Evolutionary conservation across 2,888 invertebrate genomes (phyloP).

Genomic region (Salticus scenicus): DNA sequence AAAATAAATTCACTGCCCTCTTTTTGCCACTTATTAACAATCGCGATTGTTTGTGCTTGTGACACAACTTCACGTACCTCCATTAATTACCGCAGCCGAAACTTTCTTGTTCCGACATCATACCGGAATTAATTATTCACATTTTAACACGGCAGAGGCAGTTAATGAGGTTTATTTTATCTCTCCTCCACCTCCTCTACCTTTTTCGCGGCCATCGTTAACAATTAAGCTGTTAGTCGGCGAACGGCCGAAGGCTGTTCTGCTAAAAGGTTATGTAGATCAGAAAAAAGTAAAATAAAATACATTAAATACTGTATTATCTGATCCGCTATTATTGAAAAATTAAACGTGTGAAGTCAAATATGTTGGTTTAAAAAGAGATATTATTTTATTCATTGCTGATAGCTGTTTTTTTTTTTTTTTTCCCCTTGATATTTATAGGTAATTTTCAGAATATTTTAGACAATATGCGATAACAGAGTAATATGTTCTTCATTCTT

Average conservation of each 20-base stretch:
- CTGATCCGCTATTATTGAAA: neutral
- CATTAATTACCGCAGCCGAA: slow-evolving; percentile 40
- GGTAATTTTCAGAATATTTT: too few species aligned
- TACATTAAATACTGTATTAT: neutral
- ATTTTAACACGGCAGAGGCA: slow-evolving; percentile 65
- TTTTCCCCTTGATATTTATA: too few species aligned
- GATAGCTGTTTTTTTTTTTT: too few species aligned
- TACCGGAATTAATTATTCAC: slow-evolving; percentile 68
- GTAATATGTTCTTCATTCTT: too few species aligned
- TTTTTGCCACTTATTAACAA: slow-evolving; percentile 59
- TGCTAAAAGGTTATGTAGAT: neutral
- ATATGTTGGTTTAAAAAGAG: too few species aligned
- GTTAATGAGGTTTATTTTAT: slow-evolving; percentile 65
- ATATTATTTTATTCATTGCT: too few species aligned
- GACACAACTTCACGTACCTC: slow-evolving; percentile 30
- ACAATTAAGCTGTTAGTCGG: slow-evolving; percentile 64
- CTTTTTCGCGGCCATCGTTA: slow-evolving; percentile 27
- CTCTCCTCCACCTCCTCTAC: neutral
- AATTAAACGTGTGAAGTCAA: neutral
- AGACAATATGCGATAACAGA: too few species aligned
- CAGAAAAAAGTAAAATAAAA: neutral
- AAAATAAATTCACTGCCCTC: slow-evolving; percentile 31
- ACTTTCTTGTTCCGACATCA: slow-evolving; percentile 64
- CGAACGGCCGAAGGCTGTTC: slow-evolving; percentile 32
- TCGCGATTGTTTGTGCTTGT: slow-evolving; percentile 55